Percentiles rank a stretch among this genome's conserved stretches.
phyloP scores from a whole-genome alignment of 1,140 invertebrate genomes.

The Paraescarpia echinospica region DNA sequence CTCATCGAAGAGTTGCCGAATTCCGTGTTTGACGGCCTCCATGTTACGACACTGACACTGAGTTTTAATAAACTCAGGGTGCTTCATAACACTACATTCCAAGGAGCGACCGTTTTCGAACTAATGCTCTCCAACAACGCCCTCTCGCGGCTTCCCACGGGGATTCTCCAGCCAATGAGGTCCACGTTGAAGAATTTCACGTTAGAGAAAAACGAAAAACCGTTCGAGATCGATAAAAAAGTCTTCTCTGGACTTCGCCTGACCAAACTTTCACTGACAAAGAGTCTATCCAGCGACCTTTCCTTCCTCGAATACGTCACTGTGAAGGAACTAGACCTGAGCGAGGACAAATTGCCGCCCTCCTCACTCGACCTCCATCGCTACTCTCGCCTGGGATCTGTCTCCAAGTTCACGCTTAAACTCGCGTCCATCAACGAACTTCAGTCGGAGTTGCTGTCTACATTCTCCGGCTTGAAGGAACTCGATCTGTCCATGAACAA shows the following conservation, averaged over 20 bases:
- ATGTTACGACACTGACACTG: background rate
- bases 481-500: background rate
- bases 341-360: background rate
- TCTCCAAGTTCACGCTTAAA: background rate
- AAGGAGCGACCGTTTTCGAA: background rate
- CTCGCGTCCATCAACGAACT: background rate
- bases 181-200: conserved; percentile 10
- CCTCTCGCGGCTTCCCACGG: background rate
- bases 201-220: background rate
- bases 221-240: background rate
- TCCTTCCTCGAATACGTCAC: conserved; percentile 18
- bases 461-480: background rate
- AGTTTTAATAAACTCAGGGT: background rate
- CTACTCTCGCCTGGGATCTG: background rate
- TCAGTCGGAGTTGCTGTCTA: background rate
- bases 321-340: background rate
- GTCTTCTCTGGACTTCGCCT: conserved; percentile 5
- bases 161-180: background rate
- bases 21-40: background rate
- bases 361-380: background rate
- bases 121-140: background rate
- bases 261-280: background rate
- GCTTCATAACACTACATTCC: background rate
- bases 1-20: background rate
- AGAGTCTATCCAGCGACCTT: background rate